phyloP scores from a whole-genome alignment of 2,113 vertebrate species.

The Formicarius rufipectus region DNA sequence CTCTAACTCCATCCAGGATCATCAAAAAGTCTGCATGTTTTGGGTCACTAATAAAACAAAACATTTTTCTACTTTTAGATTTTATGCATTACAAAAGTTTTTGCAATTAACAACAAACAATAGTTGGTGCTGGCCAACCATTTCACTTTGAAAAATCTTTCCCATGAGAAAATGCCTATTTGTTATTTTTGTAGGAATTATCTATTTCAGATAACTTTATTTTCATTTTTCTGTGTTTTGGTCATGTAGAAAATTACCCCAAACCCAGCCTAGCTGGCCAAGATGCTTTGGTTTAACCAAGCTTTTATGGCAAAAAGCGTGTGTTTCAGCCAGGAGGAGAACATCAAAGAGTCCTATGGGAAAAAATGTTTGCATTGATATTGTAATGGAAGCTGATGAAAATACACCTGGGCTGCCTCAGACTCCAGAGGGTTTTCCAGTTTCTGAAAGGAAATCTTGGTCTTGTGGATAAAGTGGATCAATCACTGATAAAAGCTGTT shows the following conservation, averaged over 20 bases:
- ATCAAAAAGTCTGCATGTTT: constrained; percentile 18
- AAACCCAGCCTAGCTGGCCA: not conserved
- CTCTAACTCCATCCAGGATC: not conserved
- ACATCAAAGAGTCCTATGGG: not conserved
- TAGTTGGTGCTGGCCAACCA: not conserved
- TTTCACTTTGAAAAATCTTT: not conserved
- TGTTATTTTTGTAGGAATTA: not conserved
- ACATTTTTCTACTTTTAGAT: constrained; percentile 42
- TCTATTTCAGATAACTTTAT: constrained; percentile 38
- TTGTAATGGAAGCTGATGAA: not conserved
- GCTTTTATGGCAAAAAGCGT: not conserved
- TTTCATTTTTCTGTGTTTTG: not conserved
- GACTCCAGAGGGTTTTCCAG: not conserved
- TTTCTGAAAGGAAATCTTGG: not conserved
- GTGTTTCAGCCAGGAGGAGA: not conserved
- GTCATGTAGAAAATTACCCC: not conserved
- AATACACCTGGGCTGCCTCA: not conserved
- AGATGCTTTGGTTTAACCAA: not conserved
- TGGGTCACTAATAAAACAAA: constrained; percentile 50
- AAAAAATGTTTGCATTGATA: not conserved
- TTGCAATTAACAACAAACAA: not conserved
- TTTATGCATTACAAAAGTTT: constrained; percentile 28
- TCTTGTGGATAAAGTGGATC: not conserved
- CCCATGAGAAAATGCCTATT: constrained; percentile 17
- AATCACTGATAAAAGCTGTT: not conserved